These are phyloP conservation scores for Zaprionus camerounensis DNA, from an alignment of 1,140 invertebrate species.

Conservation along the genomic window DNA sequence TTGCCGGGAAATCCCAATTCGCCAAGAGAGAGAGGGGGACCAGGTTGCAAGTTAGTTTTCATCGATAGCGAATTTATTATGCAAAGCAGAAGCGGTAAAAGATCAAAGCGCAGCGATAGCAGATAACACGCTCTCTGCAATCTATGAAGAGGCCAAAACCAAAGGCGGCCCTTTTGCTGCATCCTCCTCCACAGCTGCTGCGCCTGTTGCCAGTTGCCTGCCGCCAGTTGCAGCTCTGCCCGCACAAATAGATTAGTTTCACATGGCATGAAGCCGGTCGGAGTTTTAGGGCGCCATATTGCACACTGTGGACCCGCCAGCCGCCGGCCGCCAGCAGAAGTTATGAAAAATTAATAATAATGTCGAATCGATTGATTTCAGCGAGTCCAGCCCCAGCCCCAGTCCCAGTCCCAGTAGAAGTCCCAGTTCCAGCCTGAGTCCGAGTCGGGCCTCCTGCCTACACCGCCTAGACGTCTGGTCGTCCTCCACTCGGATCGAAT, in stretches of 20 bases:
- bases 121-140: slow-evolving; percentile 66
- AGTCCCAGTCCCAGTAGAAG: slow-evolving; percentile 12
- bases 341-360: slow-evolving; percentile 85
- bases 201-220: background rate
- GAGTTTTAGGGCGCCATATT: slow-evolving; percentile 78
- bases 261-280: slow-evolving; percentile 66
- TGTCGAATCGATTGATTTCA: slow-evolving; percentile 84
- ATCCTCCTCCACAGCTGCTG: background rate
- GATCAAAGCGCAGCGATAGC: slow-evolving; percentile 80
- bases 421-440: slow-evolving; percentile 21
- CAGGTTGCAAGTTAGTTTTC: slow-evolving; percentile 77
- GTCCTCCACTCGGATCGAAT: slow-evolving; percentile 63
- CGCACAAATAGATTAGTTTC: slow-evolving; percentile 84
- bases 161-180: slow-evolving; percentile 8
- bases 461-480: slow-evolving; percentile 77
- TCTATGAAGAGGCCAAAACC: slow-evolving; percentile 37
- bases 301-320: slow-evolving; percentile 72
- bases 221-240: slow-evolving; percentile 29
- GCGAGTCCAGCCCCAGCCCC: slow-evolving; percentile 47
- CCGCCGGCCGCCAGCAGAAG: slow-evolving; percentile 79
- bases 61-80: slow-evolving; percentile 83
- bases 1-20: slow-evolving; percentile 75
- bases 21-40: slow-evolving; percentile 18
- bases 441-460: slow-evolving; percentile 22
- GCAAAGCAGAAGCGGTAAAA: slow-evolving; percentile 83